A percentile compares a stretch with the other conserved stretches of the same genome.
Conservation (phyloP, 2,888 invertebrate genomes). For the Sarcophaga variegata region DNA sequence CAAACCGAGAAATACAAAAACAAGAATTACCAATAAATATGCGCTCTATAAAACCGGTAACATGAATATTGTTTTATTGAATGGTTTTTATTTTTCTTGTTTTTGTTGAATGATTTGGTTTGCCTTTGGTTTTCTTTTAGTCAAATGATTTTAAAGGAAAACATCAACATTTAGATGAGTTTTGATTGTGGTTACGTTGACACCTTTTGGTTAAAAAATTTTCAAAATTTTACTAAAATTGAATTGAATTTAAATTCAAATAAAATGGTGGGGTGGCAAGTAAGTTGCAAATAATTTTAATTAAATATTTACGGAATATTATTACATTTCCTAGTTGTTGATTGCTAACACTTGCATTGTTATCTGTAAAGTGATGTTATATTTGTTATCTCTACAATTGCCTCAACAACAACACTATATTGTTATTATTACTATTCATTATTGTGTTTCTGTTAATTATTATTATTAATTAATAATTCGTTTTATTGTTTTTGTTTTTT, state of each 20-base stretch:
- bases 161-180: constrained; percentile 55
- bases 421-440: background rate
- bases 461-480: constrained; percentile 6
- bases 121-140: constrained; percentile 21
- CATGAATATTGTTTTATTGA: constrained; percentile 8
- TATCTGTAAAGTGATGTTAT: constrained; percentile 5
- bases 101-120: constrained; percentile 34
- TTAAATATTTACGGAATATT: background rate
- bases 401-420: background rate
- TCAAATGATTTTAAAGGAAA: constrained; percentile 25
- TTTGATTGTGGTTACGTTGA: constrained; percentile 68
- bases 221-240: constrained; percentile 31
- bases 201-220: constrained; percentile 59
- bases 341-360: background rate
- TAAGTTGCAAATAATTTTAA: constrained; percentile 26
- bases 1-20: constrained; percentile 22
- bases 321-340: no score
- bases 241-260: constrained; percentile 47
- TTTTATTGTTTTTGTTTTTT: constrained; percentile 32
- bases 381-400: constrained; percentile 10
- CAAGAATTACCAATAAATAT: constrained; percentile 14
- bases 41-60: constrained; percentile 62
- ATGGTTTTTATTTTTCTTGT: background rate
- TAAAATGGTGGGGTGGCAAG: constrained; percentile 62
- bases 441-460: background rate